These are phyloP conservation scores for Drosophila tropicalis DNA, from an alignment of 1,140 invertebrate species.

Conservation along the genomic window DNA sequence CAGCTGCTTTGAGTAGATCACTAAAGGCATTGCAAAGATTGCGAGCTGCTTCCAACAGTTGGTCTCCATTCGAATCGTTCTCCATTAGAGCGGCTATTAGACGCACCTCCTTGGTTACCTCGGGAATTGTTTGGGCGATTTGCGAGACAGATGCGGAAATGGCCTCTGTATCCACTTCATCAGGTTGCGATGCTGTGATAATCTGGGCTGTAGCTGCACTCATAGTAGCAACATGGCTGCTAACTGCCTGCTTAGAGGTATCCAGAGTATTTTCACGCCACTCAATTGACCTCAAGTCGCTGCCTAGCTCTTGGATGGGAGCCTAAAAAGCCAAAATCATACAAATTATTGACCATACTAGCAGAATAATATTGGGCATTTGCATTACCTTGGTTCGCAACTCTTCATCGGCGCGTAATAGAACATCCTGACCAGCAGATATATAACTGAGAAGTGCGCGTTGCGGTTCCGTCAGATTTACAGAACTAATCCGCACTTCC, in stretches of 20 bases:
- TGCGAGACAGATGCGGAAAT: constrained; percentile 98
- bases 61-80: constrained; percentile 91
- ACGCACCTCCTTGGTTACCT: constrained; percentile 96
- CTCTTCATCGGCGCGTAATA: constrained; percentile 92
- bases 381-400: constrained; percentile 86
- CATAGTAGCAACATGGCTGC: constrained; percentile 98
- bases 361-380: neutral
- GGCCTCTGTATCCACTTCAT: constrained; percentile 96
- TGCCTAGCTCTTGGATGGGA: constrained; percentile 88
- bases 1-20: constrained; percentile 96
- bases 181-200: constrained; percentile 91
- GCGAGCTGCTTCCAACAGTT: constrained; percentile 95
- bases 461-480: constrained; percentile 93
- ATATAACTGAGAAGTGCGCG: constrained; percentile 95
- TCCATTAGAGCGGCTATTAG: constrained; percentile 97
- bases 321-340: constrained; percentile 83
- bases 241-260: constrained; percentile 97
- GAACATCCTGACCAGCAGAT: constrained; percentile 92
- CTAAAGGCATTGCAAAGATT: constrained; percentile 96
- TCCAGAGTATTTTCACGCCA: constrained; percentile 97
- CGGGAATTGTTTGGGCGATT: constrained; percentile 97
- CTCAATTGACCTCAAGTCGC: constrained; percentile 92
- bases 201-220: constrained; percentile 99
- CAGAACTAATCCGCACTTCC: constrained; percentile 92
- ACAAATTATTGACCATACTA: neutral